These are phyloP conservation scores for Temnothorax ravouxi DNA, from an alignment of 2,888 invertebrate genomes.

Conservation along the genomic window DNA sequence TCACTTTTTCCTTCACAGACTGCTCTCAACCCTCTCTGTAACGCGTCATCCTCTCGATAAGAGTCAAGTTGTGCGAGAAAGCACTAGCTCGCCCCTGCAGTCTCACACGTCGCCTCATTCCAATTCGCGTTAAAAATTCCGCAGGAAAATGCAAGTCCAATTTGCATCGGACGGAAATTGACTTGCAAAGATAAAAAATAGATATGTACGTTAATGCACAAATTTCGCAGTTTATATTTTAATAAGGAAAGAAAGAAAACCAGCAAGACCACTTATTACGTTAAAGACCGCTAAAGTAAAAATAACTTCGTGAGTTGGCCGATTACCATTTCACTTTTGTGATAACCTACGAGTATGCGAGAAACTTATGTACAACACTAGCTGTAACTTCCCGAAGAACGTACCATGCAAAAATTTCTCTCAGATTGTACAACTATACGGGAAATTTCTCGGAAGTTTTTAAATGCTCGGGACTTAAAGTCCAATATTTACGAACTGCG, in stretches of 20 bases:
- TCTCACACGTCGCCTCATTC: slow-evolving; percentile 27
- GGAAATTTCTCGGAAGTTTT: slow-evolving; percentile 27
- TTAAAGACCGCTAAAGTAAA: background rate
- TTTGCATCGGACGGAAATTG: slow-evolving; percentile 26
- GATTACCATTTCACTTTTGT: slow-evolving; percentile 23
- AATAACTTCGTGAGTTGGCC: slow-evolving; percentile 22
- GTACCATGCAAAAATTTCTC: slow-evolving; percentile 8
- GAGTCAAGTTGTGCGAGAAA: slow-evolving; percentile 70
- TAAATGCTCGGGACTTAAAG: slow-evolving; percentile 19
- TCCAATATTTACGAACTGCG: slow-evolving; percentile 21
- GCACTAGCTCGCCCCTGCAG: slow-evolving; percentile 9
- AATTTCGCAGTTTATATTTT: slow-evolving; percentile 2
- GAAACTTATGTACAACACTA: slow-evolving; percentile 25
- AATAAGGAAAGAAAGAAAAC: background rate
- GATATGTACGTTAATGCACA: background rate
- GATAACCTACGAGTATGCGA: slow-evolving; percentile 9
- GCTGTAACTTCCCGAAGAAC: slow-evolving; percentile 11
- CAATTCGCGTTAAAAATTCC: background rate
- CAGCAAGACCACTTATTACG: background rate
- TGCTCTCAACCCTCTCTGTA: slow-evolving; percentile 69
- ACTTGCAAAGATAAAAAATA: background rate
- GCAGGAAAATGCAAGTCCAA: slow-evolving; percentile 21
- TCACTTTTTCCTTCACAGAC: slow-evolving; percentile 47
- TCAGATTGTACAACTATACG: slow-evolving; percentile 1
- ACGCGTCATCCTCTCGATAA: slow-evolving; percentile 64